Evolutionary conservation across 1,140 invertebrate genomes (phyloP).

Genomic region (Drosophila biarmipes): DNA sequence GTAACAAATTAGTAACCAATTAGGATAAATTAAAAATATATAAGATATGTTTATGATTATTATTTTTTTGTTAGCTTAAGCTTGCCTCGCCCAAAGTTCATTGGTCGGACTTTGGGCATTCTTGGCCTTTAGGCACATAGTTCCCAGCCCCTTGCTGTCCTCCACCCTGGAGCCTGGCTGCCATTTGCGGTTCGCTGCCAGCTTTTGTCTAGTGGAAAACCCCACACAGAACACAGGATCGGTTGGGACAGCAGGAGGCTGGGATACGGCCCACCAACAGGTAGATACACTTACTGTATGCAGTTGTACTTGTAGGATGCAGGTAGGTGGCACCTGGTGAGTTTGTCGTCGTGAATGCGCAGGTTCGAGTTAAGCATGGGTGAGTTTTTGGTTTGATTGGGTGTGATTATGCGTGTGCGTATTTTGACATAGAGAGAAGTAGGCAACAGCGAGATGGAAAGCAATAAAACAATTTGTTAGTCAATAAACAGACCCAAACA

Average conservation of each 20-base stretch:
- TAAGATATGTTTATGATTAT: not conserved
- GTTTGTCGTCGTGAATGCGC: slow-evolving; percentile 73
- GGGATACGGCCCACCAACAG: slow-evolving; percentile 5
- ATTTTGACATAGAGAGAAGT: slow-evolving; percentile 40
- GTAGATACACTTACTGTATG: slow-evolving; percentile 87
- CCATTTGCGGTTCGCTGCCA: slow-evolving; percentile 28
- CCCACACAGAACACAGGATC: slow-evolving; percentile 53
- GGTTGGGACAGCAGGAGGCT: slow-evolving; percentile 26
- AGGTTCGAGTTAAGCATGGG: slow-evolving; percentile 57
- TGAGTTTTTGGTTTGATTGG: slow-evolving; percentile 17
- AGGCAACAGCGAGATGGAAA: slow-evolving; percentile 67
- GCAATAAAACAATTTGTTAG: slow-evolving; percentile 77
- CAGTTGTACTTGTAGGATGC: slow-evolving; percentile 88
- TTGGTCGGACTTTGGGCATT: slow-evolving; percentile 7
- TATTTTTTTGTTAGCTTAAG: slow-evolving; percentile 14
- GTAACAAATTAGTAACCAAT: slow-evolving; percentile 10
- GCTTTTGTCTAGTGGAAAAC: slow-evolving; percentile 75
- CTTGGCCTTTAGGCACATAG: not conserved
- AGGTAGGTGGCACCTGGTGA: slow-evolving; percentile 86
- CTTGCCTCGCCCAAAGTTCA: not conserved
- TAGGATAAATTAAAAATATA: too few species aligned
- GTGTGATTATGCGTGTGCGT: slow-evolving; percentile 42
- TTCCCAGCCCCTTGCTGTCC: slow-evolving; percentile 46
- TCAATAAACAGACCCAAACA: slow-evolving; percentile 66
- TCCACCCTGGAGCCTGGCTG: slow-evolving; percentile 69